Base-by-base conservation (phyloP, 2,113 vertebrate genomes). In the Chaetodon auriga region DNA sequence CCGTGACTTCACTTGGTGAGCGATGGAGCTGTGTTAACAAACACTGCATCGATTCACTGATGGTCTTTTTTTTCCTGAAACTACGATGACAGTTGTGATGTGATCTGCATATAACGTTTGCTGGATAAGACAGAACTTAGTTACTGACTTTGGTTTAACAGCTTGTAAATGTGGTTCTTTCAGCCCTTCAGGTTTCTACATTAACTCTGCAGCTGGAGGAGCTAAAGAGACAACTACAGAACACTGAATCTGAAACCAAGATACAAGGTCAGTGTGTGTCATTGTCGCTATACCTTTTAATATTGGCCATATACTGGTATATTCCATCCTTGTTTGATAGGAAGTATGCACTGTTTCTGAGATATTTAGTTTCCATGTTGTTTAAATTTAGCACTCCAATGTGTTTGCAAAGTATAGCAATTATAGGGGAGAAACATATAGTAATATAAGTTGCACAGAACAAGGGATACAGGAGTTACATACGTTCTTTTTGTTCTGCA, bases 111-210 rank as follows among this genome's bases (percentile, higher is more conserved):
- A 45, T 12, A 1, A 7, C 4, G 0, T 43, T 53, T 30, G 8
- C 64, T 38, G 14, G 25, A 6, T 45, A 5, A 30, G 4, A 8
- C 48, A 5, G 49, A 36, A 5, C 11, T 1, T 30, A 30, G 30
- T n/a, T 55, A 5, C 18, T n/a, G 58, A 43, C 5, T 53, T 30
- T 2, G 9, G 16, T 70, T 21, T 0, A 38, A 55, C 15, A 23
- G 10, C 38, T 75, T 54, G 75, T 25, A 5, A 45, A 62, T 57
- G 5, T 68, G 35, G 11, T 61, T 51, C 19, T 81, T 69, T 81
- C 68, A 91, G 91, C 76, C 75, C 87, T 92, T 63, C 76, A 89
- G n/a, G 9, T 92, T 76, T 89, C 87, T 9, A 70, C 74, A 11
- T 36, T 89, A 36, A 83, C 16, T 2, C 4, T 36, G 13, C 81